Evolutionary conservation across 2,797 vertebrate genomes (phyloP), one percentile per base, ranked within the genome.

Genomic region (Thalassophryne amazonica): DNA sequence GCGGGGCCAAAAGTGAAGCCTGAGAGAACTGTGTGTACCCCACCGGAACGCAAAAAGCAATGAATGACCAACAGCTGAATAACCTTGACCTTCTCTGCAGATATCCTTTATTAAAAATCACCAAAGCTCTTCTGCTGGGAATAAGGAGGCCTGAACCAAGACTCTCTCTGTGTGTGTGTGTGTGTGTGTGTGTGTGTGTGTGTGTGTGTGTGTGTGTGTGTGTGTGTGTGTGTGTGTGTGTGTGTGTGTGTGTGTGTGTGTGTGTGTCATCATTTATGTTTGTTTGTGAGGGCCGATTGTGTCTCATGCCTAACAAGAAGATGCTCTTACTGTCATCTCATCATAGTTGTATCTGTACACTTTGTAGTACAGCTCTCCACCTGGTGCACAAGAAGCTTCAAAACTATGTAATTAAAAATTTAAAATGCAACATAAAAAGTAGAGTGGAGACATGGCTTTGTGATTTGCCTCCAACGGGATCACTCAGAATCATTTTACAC

Each of bases 41-140:
- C 46, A 7, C 16, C 69, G 31, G 48, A 41, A 49, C 46, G 55
- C 12, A 29, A 60, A 68, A 69, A 32, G 30, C 77, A 77, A 84
- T 79, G 56, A 75, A 78, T 81, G 77, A 51, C 69, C 59, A 76
- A 77, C 72, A 79, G 76, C 81, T 84, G 73, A 84, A 85, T 84
- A 81, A 85, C 84, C 84, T 86, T 84, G 81, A 88, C 83, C 86
- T 76, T 63, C 81, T 67, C 77, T 67, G 66, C 60, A 65, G 67
- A 81, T 68, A 76, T 78, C 76, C 76, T 78, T 78, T 76, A 86
- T 84, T 84, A 85, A 84, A 86, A 83, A 80, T 76, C 66, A 77
- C 78, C 73, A 82, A 84, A 82, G 32, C 69, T 55, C 28, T 52
- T 70, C 78, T 55, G 12, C 63, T 47, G 68, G 77, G 75, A 78